These are phyloP conservation scores for Hyaena hyaena DNA, from an alignment of 2,113 vertebrate genomes.

Conservation along the genomic window DNA sequence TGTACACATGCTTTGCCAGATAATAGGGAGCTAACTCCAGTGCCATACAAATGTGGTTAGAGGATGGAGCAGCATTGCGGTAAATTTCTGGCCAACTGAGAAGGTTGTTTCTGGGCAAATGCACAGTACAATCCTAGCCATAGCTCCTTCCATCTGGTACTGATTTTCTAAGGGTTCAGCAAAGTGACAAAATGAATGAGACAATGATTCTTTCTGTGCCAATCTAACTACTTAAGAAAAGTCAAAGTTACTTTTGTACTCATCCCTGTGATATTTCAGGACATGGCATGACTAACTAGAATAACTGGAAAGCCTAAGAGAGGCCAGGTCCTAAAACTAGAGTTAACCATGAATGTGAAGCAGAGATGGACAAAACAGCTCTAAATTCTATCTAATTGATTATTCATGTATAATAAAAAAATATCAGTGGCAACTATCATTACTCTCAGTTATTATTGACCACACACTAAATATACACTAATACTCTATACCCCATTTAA, in stretches of 20 bases:
- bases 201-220: neutral
- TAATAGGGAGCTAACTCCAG: neutral
- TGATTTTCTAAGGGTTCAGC: neutral
- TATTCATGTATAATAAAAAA: neutral
- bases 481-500: neutral
- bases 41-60: neutral
- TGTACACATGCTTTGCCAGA: neutral
- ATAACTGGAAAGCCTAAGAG: neutral
- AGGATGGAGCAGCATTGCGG: neutral
- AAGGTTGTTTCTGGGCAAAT: neutral
- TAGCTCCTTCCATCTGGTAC: neutral
- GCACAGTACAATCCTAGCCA: accelerated
- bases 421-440: neutral
- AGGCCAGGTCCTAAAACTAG: neutral
- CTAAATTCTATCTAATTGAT: neutral
- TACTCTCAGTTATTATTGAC: neutral
- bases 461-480: neutral
- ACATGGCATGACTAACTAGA: neutral
- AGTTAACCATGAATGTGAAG: neutral
- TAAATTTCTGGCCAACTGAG: neutral
- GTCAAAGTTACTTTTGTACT: neutral
- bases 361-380: neutral
- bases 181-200: neutral
- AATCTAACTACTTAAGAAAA: neutral
- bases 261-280: neutral